Evolutionary conservation across 2,113 vertebrate genomes (phyloP).

Genomic region (Oncorhynchus kisutch): DNA sequence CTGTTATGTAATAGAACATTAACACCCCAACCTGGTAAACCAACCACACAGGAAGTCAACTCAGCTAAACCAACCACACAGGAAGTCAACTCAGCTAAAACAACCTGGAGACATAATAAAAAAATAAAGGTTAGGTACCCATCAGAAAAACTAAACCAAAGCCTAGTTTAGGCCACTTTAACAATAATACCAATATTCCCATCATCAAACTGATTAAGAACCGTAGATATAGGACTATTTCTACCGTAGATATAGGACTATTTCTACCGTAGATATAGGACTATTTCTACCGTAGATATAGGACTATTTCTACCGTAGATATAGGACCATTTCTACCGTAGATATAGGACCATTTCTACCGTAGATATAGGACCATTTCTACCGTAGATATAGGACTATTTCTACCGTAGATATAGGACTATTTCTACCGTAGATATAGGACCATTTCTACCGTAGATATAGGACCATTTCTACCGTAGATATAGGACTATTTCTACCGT

Average conservation of each 20-base stretch:
- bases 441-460: too few relatives aligned
- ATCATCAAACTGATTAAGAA: constrained; percentile 78
- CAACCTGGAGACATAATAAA: constrained; percentile 59
- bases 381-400: constrained; percentile 55
- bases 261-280: too few relatives aligned
- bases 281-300: too few relatives aligned
- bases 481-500: too few relatives aligned
- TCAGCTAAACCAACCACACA: constrained; percentile 54
- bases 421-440: constrained; percentile 35
- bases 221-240: constrained; percentile 76
- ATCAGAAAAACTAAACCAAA: constrained; percentile 16
- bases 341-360: too few relatives aligned
- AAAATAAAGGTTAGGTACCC: constrained; percentile 77
- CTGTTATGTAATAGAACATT: constrained; percentile 62
- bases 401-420: constrained; percentile 61
- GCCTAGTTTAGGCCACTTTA: constrained; percentile 83
- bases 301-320: too few relatives aligned
- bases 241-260: constrained; percentile 80
- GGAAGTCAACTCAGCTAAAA: too few relatives aligned
- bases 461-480: constrained; percentile 21
- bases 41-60: constrained; percentile 54
- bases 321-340: too few relatives aligned
- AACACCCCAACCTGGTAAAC: constrained; percentile 22
- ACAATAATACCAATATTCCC: constrained; percentile 70
- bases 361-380: too few relatives aligned